Evolutionary conservation across 2,888 invertebrate species (phyloP).

Genomic region (Luperina testacea): DNA sequence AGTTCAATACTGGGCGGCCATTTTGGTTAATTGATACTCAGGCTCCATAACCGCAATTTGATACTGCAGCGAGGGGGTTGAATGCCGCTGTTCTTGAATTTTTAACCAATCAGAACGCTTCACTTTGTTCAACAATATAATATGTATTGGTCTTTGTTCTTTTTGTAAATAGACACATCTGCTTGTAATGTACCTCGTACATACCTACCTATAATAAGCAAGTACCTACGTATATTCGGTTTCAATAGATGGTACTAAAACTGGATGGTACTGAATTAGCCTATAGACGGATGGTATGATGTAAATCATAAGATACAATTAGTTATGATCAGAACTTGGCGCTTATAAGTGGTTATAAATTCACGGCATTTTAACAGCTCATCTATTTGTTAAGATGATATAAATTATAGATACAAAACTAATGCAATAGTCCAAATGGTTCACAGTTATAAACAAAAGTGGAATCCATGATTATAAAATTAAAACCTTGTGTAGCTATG

Average conservation of each 20-base stretch:
- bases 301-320: constrained; percentile 45
- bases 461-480: neutral
- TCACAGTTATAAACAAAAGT: neutral
- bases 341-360: constrained; percentile 17
- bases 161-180: constrained; percentile 46
- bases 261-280: constrained; percentile 14
- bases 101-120: constrained; percentile 71
- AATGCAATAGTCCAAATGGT: neutral
- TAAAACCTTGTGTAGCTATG: neutral
- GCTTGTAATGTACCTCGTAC: constrained; percentile 8
- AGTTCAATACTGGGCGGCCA: constrained; percentile 71
- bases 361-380: constrained; percentile 14
- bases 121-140: constrained; percentile 57
- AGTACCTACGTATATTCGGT: neutral
- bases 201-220: neutral
- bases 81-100: constrained; percentile 70
- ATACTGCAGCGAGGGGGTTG: constrained; percentile 75
- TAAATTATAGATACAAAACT: constrained; percentile 16
- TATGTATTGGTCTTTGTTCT: constrained; percentile 42
- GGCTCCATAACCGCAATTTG: constrained; percentile 78
- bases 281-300: constrained; percentile 7
- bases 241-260: constrained; percentile 12
- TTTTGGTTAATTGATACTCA: constrained; percentile 79
- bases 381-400: constrained; percentile 20
- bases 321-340: constrained; percentile 41